phyloP scores from a whole-genome alignment of 2,888 invertebrate species.

The Eupithecia centaureata region DNA sequence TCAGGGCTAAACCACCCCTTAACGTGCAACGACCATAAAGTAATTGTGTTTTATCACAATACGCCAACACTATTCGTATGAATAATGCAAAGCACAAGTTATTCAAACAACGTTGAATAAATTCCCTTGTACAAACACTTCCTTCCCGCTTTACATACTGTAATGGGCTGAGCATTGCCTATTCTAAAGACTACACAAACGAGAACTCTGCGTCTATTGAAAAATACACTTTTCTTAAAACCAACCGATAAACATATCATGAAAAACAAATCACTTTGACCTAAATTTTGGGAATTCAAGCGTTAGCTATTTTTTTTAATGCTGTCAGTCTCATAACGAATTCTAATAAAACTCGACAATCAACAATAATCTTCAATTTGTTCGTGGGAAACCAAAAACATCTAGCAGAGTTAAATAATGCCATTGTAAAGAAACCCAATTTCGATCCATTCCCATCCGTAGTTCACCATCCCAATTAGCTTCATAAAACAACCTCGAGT shows the following conservation, averaged over 20 bases:
- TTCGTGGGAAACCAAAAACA: too few species aligned
- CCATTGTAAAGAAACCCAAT: too few species aligned
- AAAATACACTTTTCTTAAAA: neutral
- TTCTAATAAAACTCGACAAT: too few species aligned
- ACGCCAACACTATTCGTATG: constrained; percentile 19
- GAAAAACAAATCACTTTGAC: too few species aligned
- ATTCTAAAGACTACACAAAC: constrained; percentile 11
- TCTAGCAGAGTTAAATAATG: neutral
- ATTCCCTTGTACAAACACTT: constrained; percentile 28
- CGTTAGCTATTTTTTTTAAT: too few species aligned
- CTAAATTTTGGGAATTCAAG: too few species aligned
- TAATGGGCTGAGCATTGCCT: constrained; percentile 23
- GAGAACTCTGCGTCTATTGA: neutral
- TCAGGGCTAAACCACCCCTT: neutral
- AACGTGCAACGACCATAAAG: constrained; percentile 12
- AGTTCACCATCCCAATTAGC: constrained; percentile 11
- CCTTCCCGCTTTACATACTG: constrained; percentile 25
- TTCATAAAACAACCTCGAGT: constrained; percentile 1
- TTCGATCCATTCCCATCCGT: too few species aligned
- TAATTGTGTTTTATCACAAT: constrained; percentile 13
- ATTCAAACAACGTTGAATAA: constrained; percentile 25
- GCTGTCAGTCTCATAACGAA: too few species aligned
- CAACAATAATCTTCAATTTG: too few species aligned
- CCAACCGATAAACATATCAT: too few species aligned
- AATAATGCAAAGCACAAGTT: constrained; percentile 28